Evolutionary conservation across 2,113 vertebrate genomes (phyloP).

Genomic region (Ctenodactylus gundi): DNA sequence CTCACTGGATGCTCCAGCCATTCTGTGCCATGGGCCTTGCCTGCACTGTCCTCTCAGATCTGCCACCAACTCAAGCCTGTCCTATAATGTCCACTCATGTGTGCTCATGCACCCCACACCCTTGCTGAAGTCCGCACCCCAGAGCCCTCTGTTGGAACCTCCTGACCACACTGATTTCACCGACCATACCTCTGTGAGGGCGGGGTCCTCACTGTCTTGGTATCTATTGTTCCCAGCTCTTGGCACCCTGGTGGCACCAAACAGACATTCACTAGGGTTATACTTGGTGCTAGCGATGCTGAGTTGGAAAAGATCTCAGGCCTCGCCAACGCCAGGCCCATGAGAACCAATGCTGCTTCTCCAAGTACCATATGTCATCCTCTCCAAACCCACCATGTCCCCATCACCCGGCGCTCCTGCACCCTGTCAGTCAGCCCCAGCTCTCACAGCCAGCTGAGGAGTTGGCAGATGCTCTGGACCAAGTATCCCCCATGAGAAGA

Average conservation of each 20-base stretch:
- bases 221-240: no score
- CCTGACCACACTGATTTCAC: rapidly evolving
- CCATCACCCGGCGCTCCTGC: background rate
- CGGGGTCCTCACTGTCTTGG: background rate
- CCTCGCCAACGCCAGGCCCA: background rate
- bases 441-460: background rate
- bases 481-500: background rate
- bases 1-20: background rate
- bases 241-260: background rate
- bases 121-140: background rate
- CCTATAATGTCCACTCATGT: background rate
- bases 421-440: background rate
- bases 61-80: no score
- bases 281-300: background rate
- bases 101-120: background rate
- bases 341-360: background rate
- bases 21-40: background rate
- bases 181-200: background rate
- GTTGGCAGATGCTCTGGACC: background rate
- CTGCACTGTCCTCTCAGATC: background rate
- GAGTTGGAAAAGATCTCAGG: background rate
- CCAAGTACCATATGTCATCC: background rate
- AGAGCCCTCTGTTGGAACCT: background rate
- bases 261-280: background rate
- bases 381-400: background rate